Evolutionary conservation across 2,888 invertebrate species (phyloP).

Genomic region (Oeneis ivallda): DNA sequence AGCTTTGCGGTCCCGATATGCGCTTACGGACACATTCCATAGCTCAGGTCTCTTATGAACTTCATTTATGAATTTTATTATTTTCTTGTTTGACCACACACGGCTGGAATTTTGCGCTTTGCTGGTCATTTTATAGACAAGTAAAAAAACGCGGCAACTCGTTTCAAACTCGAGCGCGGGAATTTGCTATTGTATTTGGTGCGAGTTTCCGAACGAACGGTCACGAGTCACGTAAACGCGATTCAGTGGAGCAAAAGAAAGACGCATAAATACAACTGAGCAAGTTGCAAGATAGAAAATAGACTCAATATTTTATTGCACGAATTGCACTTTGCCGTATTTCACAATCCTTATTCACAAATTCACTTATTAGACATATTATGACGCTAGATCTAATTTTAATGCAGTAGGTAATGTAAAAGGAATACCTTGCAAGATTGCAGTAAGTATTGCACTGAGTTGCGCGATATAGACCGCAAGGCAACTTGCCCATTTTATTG

Average conservation of each 20-base stretch:
- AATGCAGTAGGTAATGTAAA: background rate
- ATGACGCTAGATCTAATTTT: background rate
- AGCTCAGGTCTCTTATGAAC: conserved; percentile 11
- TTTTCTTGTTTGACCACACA: conserved; percentile 14
- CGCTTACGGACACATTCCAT: conserved; percentile 9
- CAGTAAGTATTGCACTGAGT: conserved; percentile 12
- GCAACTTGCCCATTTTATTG: conserved; percentile 14
- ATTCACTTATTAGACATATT: background rate
- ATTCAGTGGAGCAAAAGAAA: background rate
- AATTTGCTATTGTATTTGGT: background rate
- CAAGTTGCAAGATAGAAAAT: background rate
- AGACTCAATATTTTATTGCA: background rate
- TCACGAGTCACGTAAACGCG: background rate
- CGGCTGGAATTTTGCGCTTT: background rate
- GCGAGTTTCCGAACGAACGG: background rate
- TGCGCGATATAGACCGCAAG: conserved; percentile 12
- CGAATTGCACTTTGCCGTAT: background rate
- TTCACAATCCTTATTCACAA: background rate
- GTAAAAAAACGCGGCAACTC: background rate
- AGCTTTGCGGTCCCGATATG: conserved; percentile 7
- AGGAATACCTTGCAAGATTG: conserved; percentile 2
- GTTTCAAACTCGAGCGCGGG: conserved; percentile 5
- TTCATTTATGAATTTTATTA: conserved; percentile 17
- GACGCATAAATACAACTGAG: background rate
- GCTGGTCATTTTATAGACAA: background rate